Percentiles rank a stretch among this genome's conserved stretches.
Conservation (phyloP, 2,888 invertebrate species). For the Scaptomyza reducta region DNA sequence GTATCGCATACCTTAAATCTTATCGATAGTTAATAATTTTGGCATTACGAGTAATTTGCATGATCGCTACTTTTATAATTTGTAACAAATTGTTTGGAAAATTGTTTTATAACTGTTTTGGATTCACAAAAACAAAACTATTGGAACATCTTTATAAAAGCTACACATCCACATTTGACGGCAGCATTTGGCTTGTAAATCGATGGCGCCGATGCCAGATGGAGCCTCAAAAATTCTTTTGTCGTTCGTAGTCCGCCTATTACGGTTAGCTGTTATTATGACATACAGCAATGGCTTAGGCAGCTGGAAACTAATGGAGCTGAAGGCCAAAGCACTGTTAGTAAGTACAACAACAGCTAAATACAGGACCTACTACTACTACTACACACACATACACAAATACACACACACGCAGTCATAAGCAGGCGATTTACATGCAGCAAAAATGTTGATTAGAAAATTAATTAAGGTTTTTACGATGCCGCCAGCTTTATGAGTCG, state of each 20-base stretch:
- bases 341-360: constrained; percentile 25
- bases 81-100: neutral
- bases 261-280: constrained; percentile 59
- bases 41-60: neutral
- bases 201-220: constrained; percentile 56
- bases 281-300: constrained; percentile 59
- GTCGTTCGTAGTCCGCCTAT: constrained; percentile 6
- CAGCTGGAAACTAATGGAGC: constrained; percentile 63
- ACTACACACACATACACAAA: constrained; percentile 46
- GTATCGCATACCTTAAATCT: neutral
- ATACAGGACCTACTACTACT: constrained; percentile 57
- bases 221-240: neutral
- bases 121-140: constrained; percentile 3
- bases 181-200: constrained; percentile 32
- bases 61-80: neutral
- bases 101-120: neutral
- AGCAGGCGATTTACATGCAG: constrained; percentile 77
- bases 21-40: neutral
- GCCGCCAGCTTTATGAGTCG: constrained; percentile 58
- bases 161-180: constrained; percentile 1
- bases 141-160: constrained; percentile 7
- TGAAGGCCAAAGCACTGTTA: constrained; percentile 49
- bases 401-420: constrained; percentile 34
- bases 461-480: constrained; percentile 78
- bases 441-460: constrained; percentile 78